phyloP scores from a whole-genome alignment of 2,797 vertebrate species.

The Hyperoplus lanceolatus region DNA sequence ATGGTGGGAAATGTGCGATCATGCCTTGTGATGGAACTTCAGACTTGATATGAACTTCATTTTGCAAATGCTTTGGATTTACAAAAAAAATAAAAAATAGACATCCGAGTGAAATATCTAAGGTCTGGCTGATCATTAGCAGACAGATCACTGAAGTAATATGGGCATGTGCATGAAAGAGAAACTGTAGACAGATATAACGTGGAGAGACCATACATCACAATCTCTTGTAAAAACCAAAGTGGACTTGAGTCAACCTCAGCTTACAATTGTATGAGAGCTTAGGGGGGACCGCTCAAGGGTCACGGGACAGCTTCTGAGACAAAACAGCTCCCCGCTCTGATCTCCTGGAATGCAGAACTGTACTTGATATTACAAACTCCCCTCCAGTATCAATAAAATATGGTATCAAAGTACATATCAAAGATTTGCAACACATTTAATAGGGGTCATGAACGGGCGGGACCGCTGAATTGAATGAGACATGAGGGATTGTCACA shows the following conservation, averaged over 20 bases:
- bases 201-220: conserved; percentile 51
- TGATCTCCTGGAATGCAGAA: conserved; percentile 81
- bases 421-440: conserved; percentile 75
- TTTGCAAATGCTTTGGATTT: conserved; percentile 1
- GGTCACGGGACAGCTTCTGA: conserved; percentile 61
- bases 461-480: conserved; percentile 56
- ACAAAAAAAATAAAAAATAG: not conserved
- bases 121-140: conserved; percentile 26
- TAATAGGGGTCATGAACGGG: conserved; percentile 76
- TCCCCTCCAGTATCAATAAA: conserved; percentile 77
- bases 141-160: conserved; percentile 17
- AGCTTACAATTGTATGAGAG: conserved; percentile 46
- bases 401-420: conserved; percentile 79
- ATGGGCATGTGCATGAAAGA: conserved; percentile 32
- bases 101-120: conserved; percentile 13
- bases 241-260: conserved; percentile 29
- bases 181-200: conserved; percentile 49
- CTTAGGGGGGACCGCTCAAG: conserved; percentile 50
- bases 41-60: not conserved
- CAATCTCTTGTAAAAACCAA: conserved; percentile 64
- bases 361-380: conserved; percentile 71
- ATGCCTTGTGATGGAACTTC: not conserved
- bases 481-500: conserved; percentile 73
- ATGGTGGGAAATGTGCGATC: not conserved
- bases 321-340: conserved; percentile 63